These are phyloP conservation scores for Andrena praecox DNA, from an alignment of 2,888 invertebrate species.

Conservation along the genomic window DNA sequence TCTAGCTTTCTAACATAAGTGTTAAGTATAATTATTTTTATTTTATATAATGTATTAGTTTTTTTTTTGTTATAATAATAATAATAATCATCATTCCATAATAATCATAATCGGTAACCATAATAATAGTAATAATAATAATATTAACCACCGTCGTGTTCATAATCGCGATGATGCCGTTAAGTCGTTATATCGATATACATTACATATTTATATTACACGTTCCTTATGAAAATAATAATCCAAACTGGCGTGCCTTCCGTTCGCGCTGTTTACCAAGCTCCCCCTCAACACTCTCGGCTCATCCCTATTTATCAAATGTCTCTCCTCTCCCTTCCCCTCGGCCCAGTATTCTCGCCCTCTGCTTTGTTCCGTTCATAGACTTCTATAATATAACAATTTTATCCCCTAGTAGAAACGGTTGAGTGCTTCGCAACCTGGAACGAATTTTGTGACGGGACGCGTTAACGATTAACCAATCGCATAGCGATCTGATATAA, in stretches of 20 bases:
- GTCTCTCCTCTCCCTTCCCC: slow-evolving; percentile 50
- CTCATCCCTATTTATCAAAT: slow-evolving; percentile 14
- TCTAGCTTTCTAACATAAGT: slow-evolving; percentile 83
- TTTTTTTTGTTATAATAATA: slow-evolving; percentile 71
- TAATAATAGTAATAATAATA: slow-evolving; percentile 74
- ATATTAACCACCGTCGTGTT: slow-evolving; percentile 69
- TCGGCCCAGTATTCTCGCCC: slow-evolving; percentile 25
- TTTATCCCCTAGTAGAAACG: slow-evolving; percentile 60
- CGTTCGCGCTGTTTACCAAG: slow-evolving; percentile 68
- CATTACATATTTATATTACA: slow-evolving; percentile 74
- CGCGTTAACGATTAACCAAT: slow-evolving; percentile 48
- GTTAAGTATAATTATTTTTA: slow-evolving; percentile 79
- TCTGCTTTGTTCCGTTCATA: slow-evolving; percentile 50
- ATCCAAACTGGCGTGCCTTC: slow-evolving; percentile 75
- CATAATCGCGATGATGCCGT: slow-evolving; percentile 71
- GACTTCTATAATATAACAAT: slow-evolving; percentile 64
- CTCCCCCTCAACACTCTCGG: neutral
- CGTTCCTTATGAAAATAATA: slow-evolving; percentile 77
- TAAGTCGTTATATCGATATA: slow-evolving; percentile 73
- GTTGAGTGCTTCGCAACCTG: slow-evolving; percentile 46
- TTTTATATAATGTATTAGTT: slow-evolving; percentile 77
- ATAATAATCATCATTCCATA: slow-evolving; percentile 68
- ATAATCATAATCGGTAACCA: slow-evolving; percentile 74
- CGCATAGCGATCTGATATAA: slow-evolving; percentile 57
- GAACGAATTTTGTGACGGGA: slow-evolving; percentile 39